These are phyloP conservation scores for Nixonia krombeini DNA, from an alignment of 1,140 invertebrate species.

Conservation along the genomic window DNA sequence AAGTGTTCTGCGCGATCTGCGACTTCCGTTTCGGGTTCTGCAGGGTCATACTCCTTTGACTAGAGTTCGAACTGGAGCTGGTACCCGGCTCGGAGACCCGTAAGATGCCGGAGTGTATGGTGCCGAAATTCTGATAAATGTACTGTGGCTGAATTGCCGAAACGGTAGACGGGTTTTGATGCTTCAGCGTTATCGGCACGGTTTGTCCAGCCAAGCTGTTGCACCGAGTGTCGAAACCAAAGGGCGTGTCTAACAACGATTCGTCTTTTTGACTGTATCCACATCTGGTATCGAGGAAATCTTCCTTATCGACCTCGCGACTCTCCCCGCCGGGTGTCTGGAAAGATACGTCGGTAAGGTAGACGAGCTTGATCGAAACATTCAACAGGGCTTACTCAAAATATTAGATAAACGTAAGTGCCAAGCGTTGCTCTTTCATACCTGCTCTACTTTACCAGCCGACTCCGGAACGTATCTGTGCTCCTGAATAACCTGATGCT, in stretches of 20 bases:
- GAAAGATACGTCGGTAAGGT: too few species aligned
- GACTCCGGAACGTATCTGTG: constrained; percentile 60
- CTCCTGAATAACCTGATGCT: constrained; percentile 58
- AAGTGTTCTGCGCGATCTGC: constrained; percentile 68
- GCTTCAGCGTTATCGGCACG: constrained; percentile 70
- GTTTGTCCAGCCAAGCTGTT: constrained; percentile 67
- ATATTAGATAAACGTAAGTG: too few species aligned
- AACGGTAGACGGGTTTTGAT: constrained; percentile 61
- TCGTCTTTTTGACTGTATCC: constrained; percentile 55
- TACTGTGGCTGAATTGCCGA: constrained; percentile 64
- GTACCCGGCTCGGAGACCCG: constrained; percentile 67
- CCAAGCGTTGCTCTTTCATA: not conserved
- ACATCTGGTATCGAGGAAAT: constrained; percentile 40
- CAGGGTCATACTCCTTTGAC: constrained; percentile 67
- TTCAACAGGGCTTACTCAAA: too few species aligned
- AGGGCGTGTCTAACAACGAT: constrained; percentile 61
- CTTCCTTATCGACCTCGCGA: constrained; percentile 61
- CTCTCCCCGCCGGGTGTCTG: too few species aligned
- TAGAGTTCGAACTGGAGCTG: constrained; percentile 66
- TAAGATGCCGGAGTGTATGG: constrained; percentile 68
- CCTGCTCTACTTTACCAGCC: constrained; percentile 36
- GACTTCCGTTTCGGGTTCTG: constrained; percentile 68
- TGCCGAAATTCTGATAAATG: constrained; percentile 69
- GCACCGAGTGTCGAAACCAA: constrained; percentile 60
- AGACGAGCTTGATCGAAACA: too few species aligned